These are phyloP conservation scores for Macrobrachium nipponense DNA, from an alignment of 1,140 invertebrate species.

Conservation along the genomic window DNA sequence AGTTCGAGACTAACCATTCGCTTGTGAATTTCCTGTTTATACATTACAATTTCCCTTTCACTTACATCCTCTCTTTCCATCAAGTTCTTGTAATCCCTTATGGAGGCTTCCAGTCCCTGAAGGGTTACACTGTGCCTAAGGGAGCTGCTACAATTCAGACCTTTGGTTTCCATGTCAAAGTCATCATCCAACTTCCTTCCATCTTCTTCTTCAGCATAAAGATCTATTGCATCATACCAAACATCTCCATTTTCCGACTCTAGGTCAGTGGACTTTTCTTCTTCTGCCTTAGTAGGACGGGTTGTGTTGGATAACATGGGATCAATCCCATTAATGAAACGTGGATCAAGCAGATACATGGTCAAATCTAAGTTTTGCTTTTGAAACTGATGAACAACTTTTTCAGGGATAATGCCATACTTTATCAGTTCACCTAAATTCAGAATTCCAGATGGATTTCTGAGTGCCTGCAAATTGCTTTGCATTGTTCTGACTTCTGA, in stretches of 20 bases:
- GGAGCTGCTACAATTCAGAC: too few species aligned
- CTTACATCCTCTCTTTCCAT: not conserved
- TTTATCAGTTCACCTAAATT: too few species aligned
- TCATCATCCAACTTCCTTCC: conserved; percentile 40
- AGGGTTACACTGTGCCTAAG: not conserved
- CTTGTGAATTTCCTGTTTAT: not conserved
- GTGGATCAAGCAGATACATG: too few species aligned
- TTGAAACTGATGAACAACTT: too few species aligned
- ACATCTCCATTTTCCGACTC: not conserved
- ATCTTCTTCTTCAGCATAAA: conserved; percentile 43
- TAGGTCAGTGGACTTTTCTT: conserved; percentile 7
- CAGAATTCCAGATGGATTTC: too few species aligned
- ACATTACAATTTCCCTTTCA: not conserved
- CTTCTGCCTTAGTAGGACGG: not conserved
- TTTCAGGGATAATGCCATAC: too few species aligned
- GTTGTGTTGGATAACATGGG: too few species aligned
- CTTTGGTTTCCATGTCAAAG: not conserved
- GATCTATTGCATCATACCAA: conserved; percentile 50
- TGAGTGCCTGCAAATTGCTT: too few species aligned
- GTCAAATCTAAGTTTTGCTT: too few species aligned
- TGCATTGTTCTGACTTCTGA: too few species aligned
- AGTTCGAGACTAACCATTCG: not conserved
- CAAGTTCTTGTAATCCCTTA: not conserved
- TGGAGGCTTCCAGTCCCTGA: not conserved
- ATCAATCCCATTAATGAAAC: too few species aligned